Evolutionary conservation across 2,113 vertebrate species (phyloP), one percentile per base, ranked within the genome.

Genomic region (Podilymbus podiceps): DNA sequence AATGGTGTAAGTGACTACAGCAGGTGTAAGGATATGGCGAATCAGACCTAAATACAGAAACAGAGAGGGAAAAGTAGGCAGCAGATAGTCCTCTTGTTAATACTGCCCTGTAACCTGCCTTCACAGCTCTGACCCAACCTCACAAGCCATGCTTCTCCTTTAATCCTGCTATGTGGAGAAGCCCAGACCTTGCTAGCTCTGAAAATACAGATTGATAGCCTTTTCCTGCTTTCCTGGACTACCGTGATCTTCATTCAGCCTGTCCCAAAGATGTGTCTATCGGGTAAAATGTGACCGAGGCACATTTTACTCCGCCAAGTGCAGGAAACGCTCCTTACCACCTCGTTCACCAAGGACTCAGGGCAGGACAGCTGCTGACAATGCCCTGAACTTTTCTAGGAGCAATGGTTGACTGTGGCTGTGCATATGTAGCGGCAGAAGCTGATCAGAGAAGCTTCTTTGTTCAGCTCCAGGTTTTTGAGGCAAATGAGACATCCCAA

Each of bases 401-500:
- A 75, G 27, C 49, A 23, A 3, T 21, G 23, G 40, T 1, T 53
- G 78, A 27, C 50, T 25, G 35, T 14, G 22, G 8, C 33, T 25
- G 17, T 0, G 1, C 1, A 1, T 52, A 40, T 3, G 17, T 66
- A 66, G 18, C 67, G 8, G 2, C 0, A 1, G 47, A 47, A 59
- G 38, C 27, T 33, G 30, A n/a, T 25, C 44, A 35, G 31, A 49
- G 42, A 53, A 86, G n/a, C 22, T 67, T 75, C 38, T 82, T 75
- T 58, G 75, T 52, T 75, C 56, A 62, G 35, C 38, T n/a, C 46
- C 62, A 46, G 25, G 47, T 66, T 78, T 92, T 23, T 85, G 63
- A 83, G 49, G 71, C 38, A 64, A 59, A 58, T 15, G 53, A 79
- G 25, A 68, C 25, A 84, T 31, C 20, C n/a, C 71, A 72, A 91